phyloP scores from a whole-genome alignment of 2,888 invertebrate species.

The Erebia epiphron region DNA sequence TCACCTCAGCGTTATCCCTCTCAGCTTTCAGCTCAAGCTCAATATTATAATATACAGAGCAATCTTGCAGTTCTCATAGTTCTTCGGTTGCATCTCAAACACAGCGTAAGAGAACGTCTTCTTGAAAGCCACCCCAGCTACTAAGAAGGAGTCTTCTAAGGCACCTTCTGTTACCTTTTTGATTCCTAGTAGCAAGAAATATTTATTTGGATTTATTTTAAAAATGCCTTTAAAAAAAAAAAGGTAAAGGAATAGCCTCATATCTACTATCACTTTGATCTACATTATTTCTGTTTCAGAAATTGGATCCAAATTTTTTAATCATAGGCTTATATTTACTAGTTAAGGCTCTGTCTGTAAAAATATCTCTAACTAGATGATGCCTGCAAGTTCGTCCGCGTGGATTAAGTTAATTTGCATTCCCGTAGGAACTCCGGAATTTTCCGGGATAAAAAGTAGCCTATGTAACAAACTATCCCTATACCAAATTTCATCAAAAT shows the following conservation, averaged over 20 bases:
- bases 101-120: constrained; percentile 99
- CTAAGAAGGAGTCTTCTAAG: constrained; percentile 93
- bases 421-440: too few species aligned
- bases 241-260: constrained; percentile 38
- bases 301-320: constrained; percentile 55
- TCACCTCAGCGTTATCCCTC: constrained; percentile 96
- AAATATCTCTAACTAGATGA: too few species aligned
- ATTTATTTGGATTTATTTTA: background rate
- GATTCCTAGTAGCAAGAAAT: constrained; percentile 81
- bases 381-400: too few species aligned
- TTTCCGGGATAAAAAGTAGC: too few species aligned
- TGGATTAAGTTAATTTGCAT: too few species aligned
- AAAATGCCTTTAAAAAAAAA: background rate
- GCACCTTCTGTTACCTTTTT: constrained; percentile 96
- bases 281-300: constrained; percentile 43
- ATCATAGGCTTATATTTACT: too few species aligned
- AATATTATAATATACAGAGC: constrained; percentile 98
- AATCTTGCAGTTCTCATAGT: constrained; percentile 94
- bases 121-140: constrained; percentile 98
- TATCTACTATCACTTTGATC: constrained; percentile 42
- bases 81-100: constrained; percentile 99
- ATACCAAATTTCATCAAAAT: too few species aligned
- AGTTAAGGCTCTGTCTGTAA: too few species aligned
- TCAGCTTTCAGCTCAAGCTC: constrained; percentile 99
- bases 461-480: too few species aligned